Evolutionary conservation across 2,888 invertebrate species (phyloP).

Genomic region (Trisateles emortualis): DNA sequence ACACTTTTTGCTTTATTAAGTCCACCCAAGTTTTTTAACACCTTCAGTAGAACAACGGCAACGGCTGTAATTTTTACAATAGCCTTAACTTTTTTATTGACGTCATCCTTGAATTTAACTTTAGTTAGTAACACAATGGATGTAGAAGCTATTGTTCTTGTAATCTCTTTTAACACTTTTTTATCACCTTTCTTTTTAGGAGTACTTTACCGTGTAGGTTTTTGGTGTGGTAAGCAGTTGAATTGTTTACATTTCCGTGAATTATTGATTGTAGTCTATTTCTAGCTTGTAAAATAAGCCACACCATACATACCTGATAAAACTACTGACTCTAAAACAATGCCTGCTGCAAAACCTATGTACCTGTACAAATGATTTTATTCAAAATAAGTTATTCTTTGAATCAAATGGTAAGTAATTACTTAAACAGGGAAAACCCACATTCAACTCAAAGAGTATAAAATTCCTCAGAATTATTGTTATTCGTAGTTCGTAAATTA

Average conservation of each 20-base stretch:
- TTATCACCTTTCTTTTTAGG: conserved; percentile 15
- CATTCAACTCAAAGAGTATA: conserved; percentile 16
- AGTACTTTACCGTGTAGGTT: conserved; percentile 4
- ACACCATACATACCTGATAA: not conserved
- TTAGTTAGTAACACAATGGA: conserved; percentile 32
- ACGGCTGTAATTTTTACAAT: conserved; percentile 35
- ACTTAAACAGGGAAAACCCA: not conserved
- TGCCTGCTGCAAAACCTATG: not conserved
- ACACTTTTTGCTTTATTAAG: conserved; percentile 44
- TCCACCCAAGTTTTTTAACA: conserved; percentile 52
- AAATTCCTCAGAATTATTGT: conserved; percentile 27
- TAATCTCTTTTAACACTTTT: conserved; percentile 18
- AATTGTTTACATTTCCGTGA: conserved; percentile 7
- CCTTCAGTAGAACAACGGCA: conserved; percentile 26
- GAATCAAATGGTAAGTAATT: not conserved
- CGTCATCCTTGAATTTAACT: conserved; percentile 31
- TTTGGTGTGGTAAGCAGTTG: not conserved
- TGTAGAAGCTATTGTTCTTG: conserved; percentile 33
- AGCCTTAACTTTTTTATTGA: conserved; percentile 38
- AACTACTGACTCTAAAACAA: not conserved
- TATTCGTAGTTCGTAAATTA: conserved; percentile 38
- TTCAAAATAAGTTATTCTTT: too few species aligned
- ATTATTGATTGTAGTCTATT: not conserved
- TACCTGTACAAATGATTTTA: too few species aligned
- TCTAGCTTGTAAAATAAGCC: not conserved